A percentile compares a stretch with the other conserved stretches of the same genome.
phyloP scores from a whole-genome alignment of 2,797 vertebrate genomes.

The Squalus acanthias region DNA sequence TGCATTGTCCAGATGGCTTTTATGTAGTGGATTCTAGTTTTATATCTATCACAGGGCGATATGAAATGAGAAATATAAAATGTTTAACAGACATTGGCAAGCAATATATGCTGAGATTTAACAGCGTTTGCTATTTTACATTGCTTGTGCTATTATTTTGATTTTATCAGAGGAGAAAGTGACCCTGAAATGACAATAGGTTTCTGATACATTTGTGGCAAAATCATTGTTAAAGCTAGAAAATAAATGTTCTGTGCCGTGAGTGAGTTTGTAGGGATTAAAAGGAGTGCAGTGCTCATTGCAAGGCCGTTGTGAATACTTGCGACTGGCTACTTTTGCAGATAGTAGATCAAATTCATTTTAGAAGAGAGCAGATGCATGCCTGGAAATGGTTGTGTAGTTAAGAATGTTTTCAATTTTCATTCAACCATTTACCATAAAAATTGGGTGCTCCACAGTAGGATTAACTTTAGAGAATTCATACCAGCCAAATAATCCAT shows the following conservation, averaged over 20 bases:
- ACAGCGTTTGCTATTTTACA: not conserved
- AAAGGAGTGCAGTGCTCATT: not conserved
- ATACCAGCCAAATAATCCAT: not conserved
- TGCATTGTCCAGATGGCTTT: not conserved
- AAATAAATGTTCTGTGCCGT: not conserved
- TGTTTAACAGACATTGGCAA: not conserved
- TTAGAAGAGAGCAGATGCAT: not conserved
- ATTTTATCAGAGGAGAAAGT: not conserved
- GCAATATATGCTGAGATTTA: not conserved
- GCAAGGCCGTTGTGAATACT: not conserved
- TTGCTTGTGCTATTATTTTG: not conserved
- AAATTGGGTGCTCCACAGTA: not conserved
- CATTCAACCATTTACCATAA: not conserved
- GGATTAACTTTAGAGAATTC: not conserved
- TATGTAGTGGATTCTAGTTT: not conserved
- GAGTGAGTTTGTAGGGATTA: not conserved
- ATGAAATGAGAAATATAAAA: not conserved
- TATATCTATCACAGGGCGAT: not conserved
- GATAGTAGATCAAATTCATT: constrained; percentile 10
- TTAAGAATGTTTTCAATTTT: not conserved
- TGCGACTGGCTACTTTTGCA: not conserved
- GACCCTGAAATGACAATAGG: not conserved
- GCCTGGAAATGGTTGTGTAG: not conserved
- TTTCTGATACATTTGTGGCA: not conserved
- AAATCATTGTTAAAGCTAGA: not conserved